Conservation (phyloP, 2,888 invertebrate genomes). For the Flabesymbios commensalis region DNA sequence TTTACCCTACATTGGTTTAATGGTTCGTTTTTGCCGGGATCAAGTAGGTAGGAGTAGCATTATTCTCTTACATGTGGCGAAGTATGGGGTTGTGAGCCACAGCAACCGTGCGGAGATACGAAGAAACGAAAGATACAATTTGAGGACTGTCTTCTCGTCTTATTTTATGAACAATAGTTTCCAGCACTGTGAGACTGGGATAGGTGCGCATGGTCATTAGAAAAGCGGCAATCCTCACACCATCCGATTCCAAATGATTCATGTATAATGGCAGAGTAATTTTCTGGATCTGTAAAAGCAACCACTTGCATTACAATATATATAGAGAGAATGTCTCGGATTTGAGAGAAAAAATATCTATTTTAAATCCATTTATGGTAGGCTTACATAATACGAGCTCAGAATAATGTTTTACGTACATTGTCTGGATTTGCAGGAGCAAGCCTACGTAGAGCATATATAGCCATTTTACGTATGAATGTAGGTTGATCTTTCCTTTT, state of each 20-base stretch:
- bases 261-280: slow-evolving; percentile 50
- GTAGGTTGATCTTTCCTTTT: slow-evolving; percentile 33
- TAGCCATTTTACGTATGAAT: slow-evolving; percentile 46
- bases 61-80: too few species aligned
- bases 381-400: too few species aligned
- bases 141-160: background rate
- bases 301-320: too few species aligned
- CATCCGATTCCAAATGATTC: slow-evolving; percentile 48
- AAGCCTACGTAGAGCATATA: slow-evolving; percentile 50
- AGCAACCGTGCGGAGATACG: background rate
- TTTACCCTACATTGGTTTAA: too few species aligned
- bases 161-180: slow-evolving; percentile 52
- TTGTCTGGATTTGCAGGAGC: slow-evolving; percentile 9
- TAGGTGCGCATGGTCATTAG: slow-evolving; percentile 43
- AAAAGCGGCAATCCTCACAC: slow-evolving; percentile 58
- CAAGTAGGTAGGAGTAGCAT: too few species aligned
- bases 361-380: too few species aligned
- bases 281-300: slow-evolving; percentile 26
- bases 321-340: too few species aligned
- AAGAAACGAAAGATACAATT: background rate
- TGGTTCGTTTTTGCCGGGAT: too few species aligned
- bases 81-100: too few species aligned
- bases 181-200: slow-evolving; percentile 50
- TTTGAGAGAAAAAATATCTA: too few species aligned
- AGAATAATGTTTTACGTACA: background rate